A percentile compares a stretch with the other conserved stretches of the same genome.
Evolutionary conservation across 2,888 invertebrate genomes (phyloP).

Genomic region (Galeopsomyia nigrocyanea): DNA sequence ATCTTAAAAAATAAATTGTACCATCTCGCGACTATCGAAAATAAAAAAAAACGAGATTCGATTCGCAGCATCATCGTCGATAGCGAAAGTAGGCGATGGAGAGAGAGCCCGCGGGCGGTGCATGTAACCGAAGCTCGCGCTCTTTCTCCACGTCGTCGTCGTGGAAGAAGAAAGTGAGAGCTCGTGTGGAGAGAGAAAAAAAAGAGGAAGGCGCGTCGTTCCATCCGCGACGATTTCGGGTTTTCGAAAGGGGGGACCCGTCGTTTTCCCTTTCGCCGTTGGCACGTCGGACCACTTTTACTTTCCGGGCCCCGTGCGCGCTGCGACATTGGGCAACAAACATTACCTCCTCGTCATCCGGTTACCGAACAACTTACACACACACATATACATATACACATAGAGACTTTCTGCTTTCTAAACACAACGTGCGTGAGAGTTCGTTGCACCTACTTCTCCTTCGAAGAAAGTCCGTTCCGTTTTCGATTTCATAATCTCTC

Average conservation of each 20-base stretch:
- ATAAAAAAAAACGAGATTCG: not conserved
- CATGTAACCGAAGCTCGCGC: too few species aligned
- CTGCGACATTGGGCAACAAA: constrained; percentile 20
- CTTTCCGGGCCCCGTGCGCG: constrained; percentile 24
- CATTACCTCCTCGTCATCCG: constrained; percentile 28
- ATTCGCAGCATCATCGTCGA: not conserved
- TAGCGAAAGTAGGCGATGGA: constrained; percentile 11
- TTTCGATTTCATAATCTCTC: too few species aligned
- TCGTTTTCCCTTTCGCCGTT: constrained; percentile 29
- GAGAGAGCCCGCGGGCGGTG: not conserved
- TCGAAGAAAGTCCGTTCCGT: too few species aligned
- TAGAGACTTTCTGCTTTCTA: constrained; percentile 39
- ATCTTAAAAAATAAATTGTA: too few species aligned
- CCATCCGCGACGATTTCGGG: too few species aligned
- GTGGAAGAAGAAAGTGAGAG: constrained; percentile 6
- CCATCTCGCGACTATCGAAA: too few species aligned
- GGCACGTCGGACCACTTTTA: constrained; percentile 36
- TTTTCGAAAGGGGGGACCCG: constrained; percentile 3
- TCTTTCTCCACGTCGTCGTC: too few species aligned
- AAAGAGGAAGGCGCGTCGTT: not conserved
- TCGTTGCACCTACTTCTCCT: constrained; percentile 22
- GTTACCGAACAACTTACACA: constrained; percentile 25
- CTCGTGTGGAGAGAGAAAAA: not conserved
- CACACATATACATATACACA: too few species aligned
- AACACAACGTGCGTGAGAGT: constrained; percentile 26